phyloP scores from a whole-genome alignment of 92 coral and sea anemone genomes.

The Bergia puertoricense region DNA sequence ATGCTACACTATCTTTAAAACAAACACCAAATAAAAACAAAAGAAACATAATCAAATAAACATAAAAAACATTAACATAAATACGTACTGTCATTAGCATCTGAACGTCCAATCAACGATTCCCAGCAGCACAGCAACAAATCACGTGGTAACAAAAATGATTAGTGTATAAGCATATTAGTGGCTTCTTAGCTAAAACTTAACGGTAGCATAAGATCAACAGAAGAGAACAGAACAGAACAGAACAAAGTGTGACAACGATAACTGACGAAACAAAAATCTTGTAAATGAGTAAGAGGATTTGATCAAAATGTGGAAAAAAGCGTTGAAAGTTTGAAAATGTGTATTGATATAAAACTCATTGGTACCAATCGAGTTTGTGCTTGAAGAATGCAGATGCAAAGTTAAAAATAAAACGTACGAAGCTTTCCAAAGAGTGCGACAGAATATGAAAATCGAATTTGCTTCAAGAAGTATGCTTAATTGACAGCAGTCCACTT shows the following conservation, averaged over 20 bases:
- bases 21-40: slow-evolving; percentile 13
- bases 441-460: too few relatives aligned
- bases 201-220: neutral
- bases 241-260: neutral
- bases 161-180: slow-evolving; percentile 32
- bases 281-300: neutral
- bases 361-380: too few relatives aligned
- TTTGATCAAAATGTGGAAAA: neutral
- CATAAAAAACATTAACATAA: slow-evolving; percentile 25
- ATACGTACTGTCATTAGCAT: slow-evolving; percentile 97
- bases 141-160: slow-evolving; percentile 49
- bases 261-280: too few relatives aligned
- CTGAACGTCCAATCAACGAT: slow-evolving; percentile 66
- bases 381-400: too few relatives aligned
- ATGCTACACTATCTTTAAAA: neutral
- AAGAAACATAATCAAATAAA: slow-evolving; percentile 21
- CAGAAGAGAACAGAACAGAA: neutral
- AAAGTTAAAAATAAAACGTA: too few relatives aligned
- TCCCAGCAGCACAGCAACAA: slow-evolving; percentile 62
- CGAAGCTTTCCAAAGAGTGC: too few relatives aligned
- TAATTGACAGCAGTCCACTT: too few relatives aligned
- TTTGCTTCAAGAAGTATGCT: too few relatives aligned
- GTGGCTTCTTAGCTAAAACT: neutral
- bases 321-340: neutral
- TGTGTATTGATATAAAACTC: too few relatives aligned